A percentile compares a stretch with the other conserved stretches of the same genome.
Conservation (phyloP, 2,113 vertebrate species). For the Centropristis striata region DNA sequence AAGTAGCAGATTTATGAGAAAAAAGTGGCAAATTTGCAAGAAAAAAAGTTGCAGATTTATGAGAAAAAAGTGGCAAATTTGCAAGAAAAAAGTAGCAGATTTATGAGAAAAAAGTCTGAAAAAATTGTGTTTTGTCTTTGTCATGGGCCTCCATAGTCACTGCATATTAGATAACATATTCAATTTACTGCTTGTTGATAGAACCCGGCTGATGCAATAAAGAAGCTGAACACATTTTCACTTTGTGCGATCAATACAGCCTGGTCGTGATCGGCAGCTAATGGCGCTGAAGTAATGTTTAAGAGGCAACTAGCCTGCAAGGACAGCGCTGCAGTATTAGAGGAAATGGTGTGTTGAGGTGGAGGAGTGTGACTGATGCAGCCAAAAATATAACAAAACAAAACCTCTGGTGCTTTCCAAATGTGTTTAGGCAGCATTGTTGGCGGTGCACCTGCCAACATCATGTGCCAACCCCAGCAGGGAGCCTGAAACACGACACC, state of each 20-base stretch:
- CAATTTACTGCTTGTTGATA: background rate
- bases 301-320: conserved; percentile 13
- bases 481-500: background rate
- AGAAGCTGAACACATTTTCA: conserved; percentile 34
- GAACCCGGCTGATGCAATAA: conserved; percentile 16
- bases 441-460: background rate
- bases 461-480: background rate
- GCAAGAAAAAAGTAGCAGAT: no score
- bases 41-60: no score
- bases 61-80: no score
- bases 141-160: background rate
- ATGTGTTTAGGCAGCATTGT: background rate
- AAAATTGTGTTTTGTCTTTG: no score
- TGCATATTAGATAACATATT: conserved; percentile 14
- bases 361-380: background rate
- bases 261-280: conserved; percentile 7
- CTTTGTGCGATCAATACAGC: conserved; percentile 26
- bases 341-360: background rate
- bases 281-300: conserved; percentile 10
- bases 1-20: no score
- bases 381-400: conserved; percentile 13
- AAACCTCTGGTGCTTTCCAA: background rate
- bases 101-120: no score
- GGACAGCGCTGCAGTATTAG: background rate
- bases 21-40: no score